A percentile compares a stretch with the other conserved stretches of the same genome.
Conservation (phyloP, 2,888 invertebrate genomes). For the Arenicola marina region DNA sequence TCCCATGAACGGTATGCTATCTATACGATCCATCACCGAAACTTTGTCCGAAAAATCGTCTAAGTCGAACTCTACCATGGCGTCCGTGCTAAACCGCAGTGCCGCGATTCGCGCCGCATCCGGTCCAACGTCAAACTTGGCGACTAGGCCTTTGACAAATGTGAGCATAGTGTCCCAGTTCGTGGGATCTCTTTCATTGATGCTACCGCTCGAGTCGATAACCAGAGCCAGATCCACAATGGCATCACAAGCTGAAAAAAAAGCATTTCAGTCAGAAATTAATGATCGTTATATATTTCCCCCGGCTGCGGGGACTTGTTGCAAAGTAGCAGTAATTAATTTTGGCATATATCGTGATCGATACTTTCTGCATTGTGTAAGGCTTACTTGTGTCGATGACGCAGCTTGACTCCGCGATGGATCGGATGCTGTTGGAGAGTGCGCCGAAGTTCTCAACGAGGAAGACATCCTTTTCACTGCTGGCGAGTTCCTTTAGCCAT, state of each 20-base stretch:
- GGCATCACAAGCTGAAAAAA: too few relatives aligned
- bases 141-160: conserved; percentile 15
- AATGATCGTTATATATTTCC: too few relatives aligned
- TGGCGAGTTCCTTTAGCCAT: neutral
- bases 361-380: too few relatives aligned
- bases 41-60: neutral
- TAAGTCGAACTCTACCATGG: conserved; percentile 20
- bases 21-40: conserved; percentile 31
- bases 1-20: conserved; percentile 37
- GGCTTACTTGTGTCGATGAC: too few relatives aligned
- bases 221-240: conserved; percentile 50
- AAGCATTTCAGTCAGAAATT: too few relatives aligned
- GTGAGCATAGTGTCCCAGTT: conserved; percentile 21
- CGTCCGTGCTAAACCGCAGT: conserved; percentile 24
- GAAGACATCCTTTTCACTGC: neutral
- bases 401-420: too few relatives aligned
- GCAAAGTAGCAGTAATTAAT: too few relatives aligned
- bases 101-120: conserved; percentile 22
- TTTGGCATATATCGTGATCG: too few relatives aligned
- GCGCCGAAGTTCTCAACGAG: neutral
- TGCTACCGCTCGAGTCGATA: conserved; percentile 34
- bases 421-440: too few relatives aligned
- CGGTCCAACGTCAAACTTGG: conserved; percentile 1
- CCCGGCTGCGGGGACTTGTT: too few relatives aligned
- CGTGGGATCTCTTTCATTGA: conserved; percentile 21